Base-by-base conservation (phyloP, 1,140 invertebrate species). In the Drosophila ironensis region DNA sequence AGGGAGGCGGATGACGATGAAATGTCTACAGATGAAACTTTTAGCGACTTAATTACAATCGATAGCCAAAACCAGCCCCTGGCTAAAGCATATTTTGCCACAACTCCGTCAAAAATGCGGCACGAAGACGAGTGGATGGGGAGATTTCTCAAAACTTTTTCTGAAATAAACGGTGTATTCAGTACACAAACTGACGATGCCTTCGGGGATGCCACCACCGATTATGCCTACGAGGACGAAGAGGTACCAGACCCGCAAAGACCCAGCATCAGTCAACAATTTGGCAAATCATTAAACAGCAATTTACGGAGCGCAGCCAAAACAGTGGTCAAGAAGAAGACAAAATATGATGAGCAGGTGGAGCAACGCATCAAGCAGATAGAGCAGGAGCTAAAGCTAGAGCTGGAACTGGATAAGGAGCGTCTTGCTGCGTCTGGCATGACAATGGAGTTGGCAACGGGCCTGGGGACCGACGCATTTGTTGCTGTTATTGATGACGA, bases 271-370 rank as follows among this genome's bases (percentile, higher is more conserved):
- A 30, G 64, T 61, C 74, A 80, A 72, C 81, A 75, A 80, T 84
- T 82, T 88, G 74, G 87, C 82, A 88, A 88, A 72, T 78, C 77
- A 87, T 82, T 87, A 80, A 88, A 88, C 74, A 70, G 57, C 87
- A 80, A 88, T 88, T 87, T 88, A 48, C 76, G 61, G 35, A 63
- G 60, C 48, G 69, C 82, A 61, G 76, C 76, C 70, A 87, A 87
- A 71, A 68, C 41, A 71, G 46, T 81, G 38, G 48, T 46, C 48
- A 75, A 61, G 40, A 46, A 61, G 27, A 45, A 11, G 17, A 60
- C 40, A 19, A 46, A 68, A 40, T 41, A 68, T 42, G 57, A 72
- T 17, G 19, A 38, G 7, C 45, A 25, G 50, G 28, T 56, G 48
- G 27, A 12, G 24, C 25, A 35, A 16, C 30, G 11, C 27, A 19